Evolutionary conservation across 2,113 vertebrate genomes (phyloP).

Genomic region (Mustelus asterias): DNA sequence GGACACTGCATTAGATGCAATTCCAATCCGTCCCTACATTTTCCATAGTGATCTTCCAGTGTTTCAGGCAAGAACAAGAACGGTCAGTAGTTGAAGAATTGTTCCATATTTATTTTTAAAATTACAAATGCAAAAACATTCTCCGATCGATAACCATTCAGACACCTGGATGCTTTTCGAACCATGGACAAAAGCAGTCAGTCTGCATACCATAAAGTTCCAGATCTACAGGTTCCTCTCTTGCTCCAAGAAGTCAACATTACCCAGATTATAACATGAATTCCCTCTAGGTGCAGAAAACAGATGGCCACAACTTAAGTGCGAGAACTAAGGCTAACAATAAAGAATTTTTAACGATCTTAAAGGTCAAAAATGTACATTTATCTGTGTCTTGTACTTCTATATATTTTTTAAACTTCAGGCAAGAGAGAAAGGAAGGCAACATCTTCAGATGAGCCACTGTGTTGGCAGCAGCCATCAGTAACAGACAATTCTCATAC

Average conservation of each 20-base stretch:
- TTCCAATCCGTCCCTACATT: neutral
- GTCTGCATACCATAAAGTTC: neutral
- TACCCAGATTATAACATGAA: neutral
- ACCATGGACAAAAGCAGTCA: neutral
- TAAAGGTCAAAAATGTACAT: neutral
- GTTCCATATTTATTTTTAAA: neutral
- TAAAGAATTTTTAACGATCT: neutral
- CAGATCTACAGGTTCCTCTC: neutral
- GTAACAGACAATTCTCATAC: neutral
- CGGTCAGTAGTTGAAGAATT: neutral
- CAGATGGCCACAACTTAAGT: neutral
- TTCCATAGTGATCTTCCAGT: neutral
- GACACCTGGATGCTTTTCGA: neutral
- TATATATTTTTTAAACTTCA: neutral
- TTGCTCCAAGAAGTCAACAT: neutral
- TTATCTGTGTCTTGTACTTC: neutral
- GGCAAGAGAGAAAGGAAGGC: neutral
- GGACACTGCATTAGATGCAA: neutral
- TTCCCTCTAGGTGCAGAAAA: neutral
- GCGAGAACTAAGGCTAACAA: neutral
- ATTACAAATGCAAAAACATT: neutral
- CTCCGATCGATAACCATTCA: neutral
- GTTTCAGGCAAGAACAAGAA: neutral
- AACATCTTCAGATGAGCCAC: neutral
- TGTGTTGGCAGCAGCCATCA: neutral